Evolutionary conservation across 2,888 invertebrate species (phyloP).

Genomic region (Protula sp.): DNA sequence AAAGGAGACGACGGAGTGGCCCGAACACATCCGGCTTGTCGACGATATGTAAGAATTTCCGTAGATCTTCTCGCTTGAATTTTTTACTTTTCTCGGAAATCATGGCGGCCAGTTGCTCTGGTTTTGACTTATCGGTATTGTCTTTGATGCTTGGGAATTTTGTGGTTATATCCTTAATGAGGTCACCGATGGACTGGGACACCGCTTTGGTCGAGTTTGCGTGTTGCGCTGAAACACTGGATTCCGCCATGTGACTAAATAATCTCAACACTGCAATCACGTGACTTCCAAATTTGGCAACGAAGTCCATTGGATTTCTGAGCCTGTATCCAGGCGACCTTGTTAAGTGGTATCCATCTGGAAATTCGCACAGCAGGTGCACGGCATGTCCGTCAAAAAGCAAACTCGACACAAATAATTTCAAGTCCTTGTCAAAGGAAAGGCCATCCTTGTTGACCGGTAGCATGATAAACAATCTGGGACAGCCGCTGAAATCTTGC

Average conservation of each 20-base stretch:
- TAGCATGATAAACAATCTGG: constrained; percentile 22
- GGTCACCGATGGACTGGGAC: constrained; percentile 9
- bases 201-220: constrained; percentile 11
- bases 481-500: constrained; percentile 20
- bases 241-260: constrained; percentile 9
- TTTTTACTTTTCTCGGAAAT: not conserved
- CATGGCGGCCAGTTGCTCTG: constrained; percentile 3
- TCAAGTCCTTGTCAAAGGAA: constrained; percentile 13
- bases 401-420: constrained; percentile 20
- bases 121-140: not conserved
- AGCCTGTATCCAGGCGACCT: constrained; percentile 21
- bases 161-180: constrained; percentile 12
- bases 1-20: constrained; percentile 12
- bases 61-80: constrained; percentile 12
- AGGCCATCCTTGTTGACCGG: constrained; percentile 23
- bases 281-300: constrained; percentile 16
- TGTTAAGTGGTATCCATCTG: constrained; percentile 25
- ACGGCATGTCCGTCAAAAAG: constrained; percentile 24
- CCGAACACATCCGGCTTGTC: constrained; percentile 19
- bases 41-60: constrained; percentile 8
- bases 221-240: constrained; percentile 10
- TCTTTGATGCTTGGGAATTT: constrained; percentile 15
- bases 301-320: constrained; percentile 18
- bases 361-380: constrained; percentile 26
- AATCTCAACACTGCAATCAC: constrained; percentile 17